These are phyloP conservation scores for Hylaeus anthracinus DNA, from an alignment of 1,140 invertebrate species.

Conservation along the genomic window DNA sequence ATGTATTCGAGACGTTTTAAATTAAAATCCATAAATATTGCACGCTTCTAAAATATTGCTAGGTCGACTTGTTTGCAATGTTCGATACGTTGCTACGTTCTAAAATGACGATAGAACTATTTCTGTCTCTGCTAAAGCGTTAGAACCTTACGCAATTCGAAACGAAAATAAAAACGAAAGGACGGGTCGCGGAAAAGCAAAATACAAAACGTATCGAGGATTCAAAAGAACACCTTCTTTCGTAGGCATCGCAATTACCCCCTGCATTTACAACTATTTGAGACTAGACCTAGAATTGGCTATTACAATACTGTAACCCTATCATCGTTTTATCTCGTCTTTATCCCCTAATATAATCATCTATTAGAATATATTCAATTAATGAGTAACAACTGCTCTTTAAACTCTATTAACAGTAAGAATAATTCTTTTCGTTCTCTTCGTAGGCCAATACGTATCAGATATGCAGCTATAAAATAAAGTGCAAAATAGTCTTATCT, in stretches of 20 bases:
- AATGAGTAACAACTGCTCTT: constrained; percentile 34
- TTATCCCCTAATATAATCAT: constrained; percentile 28
- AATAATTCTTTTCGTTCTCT: constrained; percentile 9
- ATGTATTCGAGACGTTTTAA: neutral
- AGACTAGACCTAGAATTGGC: constrained; percentile 46
- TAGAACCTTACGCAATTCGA: neutral
- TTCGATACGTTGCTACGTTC: neutral
- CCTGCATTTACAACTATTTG: constrained; percentile 23
- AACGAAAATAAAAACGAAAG: neutral
- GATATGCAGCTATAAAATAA: constrained; percentile 45
- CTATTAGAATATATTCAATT: constrained; percentile 44
- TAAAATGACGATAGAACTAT: constrained; percentile 1
- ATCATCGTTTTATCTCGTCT: constrained; percentile 23
- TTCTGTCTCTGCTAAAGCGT: neutral
- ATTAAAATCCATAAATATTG: constrained; percentile 24
- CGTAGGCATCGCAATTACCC: neutral
- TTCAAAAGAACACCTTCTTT: neutral
- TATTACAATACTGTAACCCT: constrained; percentile 46
- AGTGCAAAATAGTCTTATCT: constrained; percentile 47
- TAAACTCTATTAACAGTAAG: constrained; percentile 38
- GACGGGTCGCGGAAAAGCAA: neutral
- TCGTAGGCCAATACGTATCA: constrained; percentile 30
- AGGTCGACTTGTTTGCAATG: neutral
- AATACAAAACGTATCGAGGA: constrained; percentile 13
- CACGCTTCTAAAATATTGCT: neutral